Conservation (phyloP, 2,113 vertebrate species). For the Setophaga kirtlandii region DNA sequence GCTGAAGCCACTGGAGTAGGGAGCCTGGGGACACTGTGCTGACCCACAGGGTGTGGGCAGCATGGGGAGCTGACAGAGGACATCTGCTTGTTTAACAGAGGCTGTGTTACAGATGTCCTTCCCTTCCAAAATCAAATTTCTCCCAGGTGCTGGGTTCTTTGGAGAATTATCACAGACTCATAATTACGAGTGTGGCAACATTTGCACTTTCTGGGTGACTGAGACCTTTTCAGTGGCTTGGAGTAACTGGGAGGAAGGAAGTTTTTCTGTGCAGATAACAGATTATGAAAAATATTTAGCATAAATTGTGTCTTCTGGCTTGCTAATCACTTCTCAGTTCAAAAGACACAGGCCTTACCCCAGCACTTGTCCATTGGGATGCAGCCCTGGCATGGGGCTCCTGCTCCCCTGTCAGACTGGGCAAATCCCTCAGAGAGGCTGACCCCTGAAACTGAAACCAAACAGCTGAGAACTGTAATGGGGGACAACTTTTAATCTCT, state of each 20-base stretch:
- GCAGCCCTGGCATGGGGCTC: rapidly evolving
- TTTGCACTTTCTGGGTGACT: background rate
- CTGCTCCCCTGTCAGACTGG: background rate
- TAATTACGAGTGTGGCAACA: background rate
- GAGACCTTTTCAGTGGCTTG: background rate
- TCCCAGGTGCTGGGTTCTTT: background rate
- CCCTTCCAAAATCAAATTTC: background rate
- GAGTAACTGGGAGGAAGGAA: background rate
- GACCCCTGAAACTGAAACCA: background rate
- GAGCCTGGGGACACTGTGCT: conserved; percentile 22
- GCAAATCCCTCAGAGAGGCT: background rate
- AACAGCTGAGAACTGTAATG: background rate
- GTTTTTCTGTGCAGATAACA: background rate
- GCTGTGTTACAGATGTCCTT: background rate
- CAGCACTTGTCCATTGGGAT: rapidly evolving
- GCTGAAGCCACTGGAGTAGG: conserved; percentile 56
- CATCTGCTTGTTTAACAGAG: background rate
- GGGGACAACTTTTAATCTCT: background rate
- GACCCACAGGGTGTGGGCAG: background rate
- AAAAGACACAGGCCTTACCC: background rate
- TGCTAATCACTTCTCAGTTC: background rate
- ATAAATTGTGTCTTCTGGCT: background rate
- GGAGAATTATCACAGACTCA: background rate
- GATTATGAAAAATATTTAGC: background rate
- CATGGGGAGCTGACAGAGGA: rapidly evolving